Evolutionary conservation across 2,888 invertebrate species (phyloP).

Genomic region (Orthosia cruda): DNA sequence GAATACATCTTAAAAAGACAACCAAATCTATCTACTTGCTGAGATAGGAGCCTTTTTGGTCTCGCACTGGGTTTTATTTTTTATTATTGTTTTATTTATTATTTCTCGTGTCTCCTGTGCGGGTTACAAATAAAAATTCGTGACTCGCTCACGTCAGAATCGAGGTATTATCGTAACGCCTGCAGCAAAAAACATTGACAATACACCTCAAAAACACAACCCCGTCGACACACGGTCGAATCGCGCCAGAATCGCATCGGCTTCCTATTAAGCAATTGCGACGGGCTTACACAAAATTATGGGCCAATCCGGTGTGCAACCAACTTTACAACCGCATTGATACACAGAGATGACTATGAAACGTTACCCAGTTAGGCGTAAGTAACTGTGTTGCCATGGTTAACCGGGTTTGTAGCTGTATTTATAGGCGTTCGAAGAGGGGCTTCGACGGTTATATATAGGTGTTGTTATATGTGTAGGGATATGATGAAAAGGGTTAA

Average conservation of each 20-base stretch:
- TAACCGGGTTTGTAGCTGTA: slow-evolving; percentile 68
- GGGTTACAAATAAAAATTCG: no score
- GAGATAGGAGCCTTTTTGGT: no score
- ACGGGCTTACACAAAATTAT: slow-evolving; percentile 39
- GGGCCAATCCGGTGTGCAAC: slow-evolving; percentile 50
- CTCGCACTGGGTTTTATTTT: no score
- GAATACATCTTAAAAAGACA: no score
- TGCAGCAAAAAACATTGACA: neutral
- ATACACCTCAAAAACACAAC: neutral
- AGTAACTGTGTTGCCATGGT: slow-evolving; percentile 73
- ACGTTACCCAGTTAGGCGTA: slow-evolving; percentile 67
- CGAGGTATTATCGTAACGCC: no score
- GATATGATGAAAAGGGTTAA: slow-evolving; percentile 7
- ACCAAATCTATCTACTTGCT: no score
- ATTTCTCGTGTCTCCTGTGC: no score
- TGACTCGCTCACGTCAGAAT: no score
- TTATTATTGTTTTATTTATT: no score
- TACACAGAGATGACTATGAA: slow-evolving; percentile 53
- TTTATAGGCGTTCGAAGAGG: slow-evolving; percentile 68
- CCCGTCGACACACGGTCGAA: neutral
- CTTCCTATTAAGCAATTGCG: slow-evolving; percentile 8
- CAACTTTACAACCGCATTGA: slow-evolving; percentile 54
- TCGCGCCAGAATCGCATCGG: neutral
- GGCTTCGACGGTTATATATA: slow-evolving; percentile 47
- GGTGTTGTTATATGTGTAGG: slow-evolving; percentile 20